These are phyloP conservation scores for Camponotus vicinus DNA, from an alignment of 1,140 invertebrate genomes.

Conservation along the genomic window DNA sequence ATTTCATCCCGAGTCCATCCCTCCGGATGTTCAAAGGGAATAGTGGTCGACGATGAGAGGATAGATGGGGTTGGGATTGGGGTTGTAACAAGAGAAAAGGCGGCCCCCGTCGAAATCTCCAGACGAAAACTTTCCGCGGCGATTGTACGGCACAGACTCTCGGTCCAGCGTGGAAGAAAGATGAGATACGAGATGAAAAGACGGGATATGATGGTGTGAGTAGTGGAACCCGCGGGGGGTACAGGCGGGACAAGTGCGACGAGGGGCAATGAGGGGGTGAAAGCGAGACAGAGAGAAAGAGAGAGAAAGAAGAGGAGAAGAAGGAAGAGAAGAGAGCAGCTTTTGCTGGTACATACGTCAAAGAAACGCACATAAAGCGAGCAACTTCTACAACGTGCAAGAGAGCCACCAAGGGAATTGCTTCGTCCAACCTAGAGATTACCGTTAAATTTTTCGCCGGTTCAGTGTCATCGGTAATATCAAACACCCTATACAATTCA, in stretches of 20 bases:
- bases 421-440: slow-evolving; percentile 76
- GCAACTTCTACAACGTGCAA: slow-evolving; percentile 70
- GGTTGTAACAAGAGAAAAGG: slow-evolving; percentile 41
- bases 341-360: slow-evolving; percentile 72
- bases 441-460: slow-evolving; percentile 81
- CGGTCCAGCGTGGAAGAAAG: slow-evolving; percentile 74
- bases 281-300: slow-evolving; percentile 13
- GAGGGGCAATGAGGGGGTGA: slow-evolving; percentile 39
- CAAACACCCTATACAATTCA: slow-evolving; percentile 47
- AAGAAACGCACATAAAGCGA: slow-evolving; percentile 81
- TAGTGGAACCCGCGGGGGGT: slow-evolving; percentile 18
- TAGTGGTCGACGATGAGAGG: neutral
- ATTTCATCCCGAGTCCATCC: slow-evolving; percentile 28
- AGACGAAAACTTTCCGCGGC: slow-evolving; percentile 75
- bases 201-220: slow-evolving; percentile 50
- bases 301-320: neutral
- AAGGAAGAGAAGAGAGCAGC: slow-evolving; percentile 23
- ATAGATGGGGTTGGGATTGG: neutral
- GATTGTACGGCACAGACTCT: slow-evolving; percentile 72
- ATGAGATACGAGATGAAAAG: slow-evolving; percentile 80
- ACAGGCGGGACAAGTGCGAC: slow-evolving; percentile 40
- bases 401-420: slow-evolving; percentile 74
- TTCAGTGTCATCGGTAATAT: slow-evolving; percentile 60
- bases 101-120: slow-evolving; percentile 70
- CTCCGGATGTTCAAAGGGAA: neutral